These are phyloP conservation scores for Drosophila gaucha DNA, from an alignment of 2,888 invertebrate species.

Conservation along the genomic window DNA sequence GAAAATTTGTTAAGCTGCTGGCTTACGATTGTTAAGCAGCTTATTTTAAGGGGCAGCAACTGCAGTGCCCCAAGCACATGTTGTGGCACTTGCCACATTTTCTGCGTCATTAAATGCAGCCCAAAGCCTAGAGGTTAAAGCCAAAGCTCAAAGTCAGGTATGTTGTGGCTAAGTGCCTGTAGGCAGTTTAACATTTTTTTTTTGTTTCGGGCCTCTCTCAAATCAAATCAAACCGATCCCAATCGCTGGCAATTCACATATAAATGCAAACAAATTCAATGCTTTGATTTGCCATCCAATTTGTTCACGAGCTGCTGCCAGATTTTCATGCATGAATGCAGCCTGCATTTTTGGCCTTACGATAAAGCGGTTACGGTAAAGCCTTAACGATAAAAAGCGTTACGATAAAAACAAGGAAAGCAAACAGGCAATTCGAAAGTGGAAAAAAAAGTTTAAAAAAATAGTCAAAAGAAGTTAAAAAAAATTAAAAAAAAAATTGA, in stretches of 20 bases:
- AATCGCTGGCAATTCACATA: conserved; percentile 24
- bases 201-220: neutral
- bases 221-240: conserved; percentile 13
- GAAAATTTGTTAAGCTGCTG: conserved; percentile 5
- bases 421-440: neutral
- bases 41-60: conserved; percentile 44
- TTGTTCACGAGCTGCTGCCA: conserved; percentile 39
- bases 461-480: too few relatives aligned
- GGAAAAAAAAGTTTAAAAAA: neutral
- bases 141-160: neutral
- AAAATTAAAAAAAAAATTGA: neutral
- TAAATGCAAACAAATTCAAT: conserved; percentile 35
- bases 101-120: conserved; percentile 59
- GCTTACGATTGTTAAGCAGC: conserved; percentile 57
- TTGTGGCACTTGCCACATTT: conserved; percentile 52
- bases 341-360: conserved; percentile 28
- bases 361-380: conserved; percentile 11
- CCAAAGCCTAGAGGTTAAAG: conserved; percentile 28
- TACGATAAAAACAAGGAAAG: neutral
- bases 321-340: conserved; percentile 40
- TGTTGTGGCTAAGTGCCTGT: conserved; percentile 8
- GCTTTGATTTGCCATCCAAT: conserved; percentile 56
- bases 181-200: neutral
- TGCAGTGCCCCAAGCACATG: conserved; percentile 22
- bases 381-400: neutral